Percentiles rank a stretch among this genome's conserved stretches.
Conservation (phyloP, 2,113 vertebrate species). For the Pholis gunnellus region DNA sequence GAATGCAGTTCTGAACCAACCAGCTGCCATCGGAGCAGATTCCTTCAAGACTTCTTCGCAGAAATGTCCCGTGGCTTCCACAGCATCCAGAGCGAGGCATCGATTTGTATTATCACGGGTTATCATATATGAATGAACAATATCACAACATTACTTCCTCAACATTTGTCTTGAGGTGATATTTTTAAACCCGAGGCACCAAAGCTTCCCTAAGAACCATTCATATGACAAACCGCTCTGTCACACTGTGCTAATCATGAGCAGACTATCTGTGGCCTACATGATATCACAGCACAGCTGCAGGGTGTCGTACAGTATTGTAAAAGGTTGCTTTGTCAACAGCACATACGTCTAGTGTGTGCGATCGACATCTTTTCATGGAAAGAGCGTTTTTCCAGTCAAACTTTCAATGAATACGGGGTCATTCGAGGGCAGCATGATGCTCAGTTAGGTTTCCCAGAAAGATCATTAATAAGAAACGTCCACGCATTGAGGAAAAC, state of each 20-base stretch:
- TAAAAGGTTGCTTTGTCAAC: not conserved
- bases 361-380: not conserved
- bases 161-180: not conserved
- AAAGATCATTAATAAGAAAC: not conserved
- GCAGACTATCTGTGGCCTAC: not conserved
- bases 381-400: not conserved
- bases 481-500: not conserved
- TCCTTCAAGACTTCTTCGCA: not conserved
- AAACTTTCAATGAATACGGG: not conserved
- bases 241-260: conserved; percentile 53
- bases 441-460: not conserved
- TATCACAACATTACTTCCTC: not conserved
- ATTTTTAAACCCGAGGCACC: not conserved
- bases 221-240: not conserved
- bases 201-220: conserved; percentile 2
- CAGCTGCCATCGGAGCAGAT: not conserved
- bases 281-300: conserved; percentile 18
- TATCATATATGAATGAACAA: conserved; percentile 15
- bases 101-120: not conserved
- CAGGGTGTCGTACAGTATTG: not conserved
- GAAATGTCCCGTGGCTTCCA: not conserved
- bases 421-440: not conserved
- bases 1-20: not conserved
- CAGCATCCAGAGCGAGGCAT: too few relatives aligned
- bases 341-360: not conserved